A percentile compares a stretch with the other conserved stretches of the same genome.
phyloP scores from a whole-genome alignment of 2,888 invertebrate genomes.

The Eretmocerus hayati region DNA sequence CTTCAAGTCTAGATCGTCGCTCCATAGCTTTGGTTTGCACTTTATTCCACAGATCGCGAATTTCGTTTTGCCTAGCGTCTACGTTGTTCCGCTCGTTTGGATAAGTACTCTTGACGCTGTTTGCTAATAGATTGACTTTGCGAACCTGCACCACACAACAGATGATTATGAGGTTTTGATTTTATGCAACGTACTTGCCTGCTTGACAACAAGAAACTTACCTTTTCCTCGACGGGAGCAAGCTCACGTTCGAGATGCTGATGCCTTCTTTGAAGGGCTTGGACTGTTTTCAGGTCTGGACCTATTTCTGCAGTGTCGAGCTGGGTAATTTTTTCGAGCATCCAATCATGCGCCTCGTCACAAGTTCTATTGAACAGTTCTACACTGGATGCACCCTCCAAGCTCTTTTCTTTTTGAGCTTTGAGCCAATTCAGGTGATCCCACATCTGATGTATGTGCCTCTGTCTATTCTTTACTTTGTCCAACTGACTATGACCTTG shows the following conservation, averaged over 20 bases:
- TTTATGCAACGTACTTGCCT: too few species aligned
- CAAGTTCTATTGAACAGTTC: conserved; percentile 93
- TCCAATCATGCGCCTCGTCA: conserved; percentile 96
- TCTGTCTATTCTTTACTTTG: conserved; percentile 66
- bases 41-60: conserved; percentile 81
- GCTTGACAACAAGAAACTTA: too few species aligned
- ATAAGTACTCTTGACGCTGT: conserved; percentile 85
- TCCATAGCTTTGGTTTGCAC: conserved; percentile 80
- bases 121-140: conserved; percentile 78
- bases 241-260: conserved; percentile 90
- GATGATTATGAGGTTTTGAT: conserved; percentile 34
- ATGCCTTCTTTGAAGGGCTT: conserved; percentile 84
- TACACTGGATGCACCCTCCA: conserved; percentile 88
- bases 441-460: conserved; percentile 86
- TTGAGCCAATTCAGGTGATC: conserved; percentile 78
- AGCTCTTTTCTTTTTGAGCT: conserved; percentile 80
- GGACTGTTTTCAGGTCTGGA: conserved; percentile 83
- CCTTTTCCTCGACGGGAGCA: conserved; percentile 90
- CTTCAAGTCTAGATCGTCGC: conserved; percentile 77
- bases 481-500: conserved; percentile 83
- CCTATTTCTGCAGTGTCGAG: conserved; percentile 71
- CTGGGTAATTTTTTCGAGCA: conserved; percentile 91
- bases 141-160: conserved; percentile 35
- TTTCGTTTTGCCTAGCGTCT: conserved; percentile 73
- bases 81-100: conserved; percentile 86